These are phyloP conservation scores for Campoplex capitator DNA, from an alignment of 2,888 invertebrate species.

Conservation along the genomic window DNA sequence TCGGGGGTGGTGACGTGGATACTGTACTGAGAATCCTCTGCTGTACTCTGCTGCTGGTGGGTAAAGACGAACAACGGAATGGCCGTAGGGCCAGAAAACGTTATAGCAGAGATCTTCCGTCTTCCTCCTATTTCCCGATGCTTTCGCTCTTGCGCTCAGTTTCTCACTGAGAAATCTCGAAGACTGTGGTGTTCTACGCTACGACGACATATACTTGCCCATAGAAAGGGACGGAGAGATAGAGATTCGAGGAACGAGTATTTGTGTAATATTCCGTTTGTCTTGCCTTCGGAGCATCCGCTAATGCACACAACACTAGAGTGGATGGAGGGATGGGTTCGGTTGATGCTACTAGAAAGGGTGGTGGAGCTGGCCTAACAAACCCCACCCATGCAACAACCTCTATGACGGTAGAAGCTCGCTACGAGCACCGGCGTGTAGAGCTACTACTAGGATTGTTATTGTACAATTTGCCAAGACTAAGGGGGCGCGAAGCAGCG, in stretches of 20 bases:
- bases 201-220: conserved; percentile 51
- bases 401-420: conserved; percentile 58
- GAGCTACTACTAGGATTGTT: conserved; percentile 83
- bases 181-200: conserved; percentile 53
- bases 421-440: conserved; percentile 63
- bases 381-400: conserved; percentile 75
- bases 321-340: conserved; percentile 64
- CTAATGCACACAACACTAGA: conserved; percentile 84
- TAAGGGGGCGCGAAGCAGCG: conserved; percentile 51
- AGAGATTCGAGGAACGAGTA: conserved; percentile 75
- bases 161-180: conserved; percentile 60
- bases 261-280: conserved; percentile 85
- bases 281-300: conserved; percentile 84
- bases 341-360: conserved; percentile 67
- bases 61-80: conserved; percentile 62
- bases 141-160: conserved; percentile 45
- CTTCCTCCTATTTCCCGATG: conserved; percentile 48
- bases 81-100: conserved; percentile 66
- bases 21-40: conserved; percentile 39
- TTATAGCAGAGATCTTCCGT: conserved; percentile 48
- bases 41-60: conserved; percentile 52
- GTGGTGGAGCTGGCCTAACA: conserved; percentile 68
- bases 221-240: conserved; percentile 4
- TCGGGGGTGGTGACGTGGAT: conserved; percentile 54
- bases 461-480: conserved; percentile 85